Base-by-base conservation (phyloP, 2,113 vertebrate species). In the Semnornis frantzii region DNA sequence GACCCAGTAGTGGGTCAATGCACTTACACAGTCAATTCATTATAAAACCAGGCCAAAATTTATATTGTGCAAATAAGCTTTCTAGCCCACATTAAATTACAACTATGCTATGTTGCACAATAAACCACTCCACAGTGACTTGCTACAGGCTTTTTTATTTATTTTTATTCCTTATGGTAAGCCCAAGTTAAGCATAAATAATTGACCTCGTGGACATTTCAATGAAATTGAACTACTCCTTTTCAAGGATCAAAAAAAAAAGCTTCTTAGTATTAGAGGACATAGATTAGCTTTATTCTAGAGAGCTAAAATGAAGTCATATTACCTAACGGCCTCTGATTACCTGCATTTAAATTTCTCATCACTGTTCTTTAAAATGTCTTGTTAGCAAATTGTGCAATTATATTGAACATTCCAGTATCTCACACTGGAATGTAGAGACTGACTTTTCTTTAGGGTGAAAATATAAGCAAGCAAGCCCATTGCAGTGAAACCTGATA, bases 61-160 rank as follows among this genome's bases (percentile, higher is more conserved):
- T 90, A 77, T 88, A 85, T 93, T 95, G 94, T 94, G 83, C 58
- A 95, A 95, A 96, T 92, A 85, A 76, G 37, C 20, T 92, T 87
- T 78, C 52, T 71, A 84, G 55, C 50, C 73, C 69, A 44, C 72
- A 44, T 64, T 80, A 92, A 95, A 95, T 93, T 94, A 81, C 65
- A 93, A 20, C 30, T 92, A 68, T 46, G 65, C 18, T 72, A 19
- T 48, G 58, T 83, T 94, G 69, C 62, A 72, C 69, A 94, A 64
- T 83, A 90, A 92, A 50, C 24, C 62, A 72, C 42, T 89, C 44
- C 33, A 23, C 28, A 88, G 50, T 91, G 87, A 81, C 58, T 88
- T 79, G 30, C 15, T 86, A 34, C 25, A 42, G 69, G 84, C 44
- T 76, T 82, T 79, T 79, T 62, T 50, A 84, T 86, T 89, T 87